Evolutionary conservation across 2,797 vertebrate genomes (phyloP), one percentile per base, ranked within the genome.

Genomic region (Crenuchus spilurus): DNA sequence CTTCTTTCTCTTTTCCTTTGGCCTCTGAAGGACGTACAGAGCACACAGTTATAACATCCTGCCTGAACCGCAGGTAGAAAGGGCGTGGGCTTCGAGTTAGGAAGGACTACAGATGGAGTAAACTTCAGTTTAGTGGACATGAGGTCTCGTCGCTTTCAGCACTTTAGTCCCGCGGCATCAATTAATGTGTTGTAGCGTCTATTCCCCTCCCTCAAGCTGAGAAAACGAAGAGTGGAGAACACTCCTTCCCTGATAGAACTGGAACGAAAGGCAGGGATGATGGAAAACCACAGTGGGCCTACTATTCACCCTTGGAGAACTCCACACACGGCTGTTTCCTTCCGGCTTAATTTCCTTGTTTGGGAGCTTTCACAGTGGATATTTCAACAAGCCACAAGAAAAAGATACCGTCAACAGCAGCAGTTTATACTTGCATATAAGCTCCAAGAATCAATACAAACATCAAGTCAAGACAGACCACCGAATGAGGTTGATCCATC

Each of bases 301-400:
- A 78, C 85, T 94, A 87, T 93, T 81, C 63, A 51, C 24, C 78
- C 76, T 82, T 42, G 44, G 86, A 81, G 64, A 79, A 86, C 85
- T 79, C 62, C 80, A 89, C 88, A 87, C 54, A 87, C 82, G 84
- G 88, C 89, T 81, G 91, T 91, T 93, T 94, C 90, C 92, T 90
- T 88, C 89, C 88, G 89, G 91, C 90, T 85, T 84, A 88, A 93
- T 92, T 94, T 94, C 92, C 92, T 92, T 67, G 1, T 65, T 77
- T 22, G 54, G 60, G 26, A 7, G 41, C 58, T 51, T 65, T 73
- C 84, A 58, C 9, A 58, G n/a, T 11, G 78, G 78, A 84, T 5
- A 76, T 46, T 87, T 90, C 85, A 87, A 81, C 79, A 74, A 55
- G 70, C 72, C 52, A 72, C 57, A 90, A 85, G 86, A 84, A 77